Base-by-base conservation (phyloP, 2,797 vertebrate genomes). In the Sebastes iracundus region DNA sequence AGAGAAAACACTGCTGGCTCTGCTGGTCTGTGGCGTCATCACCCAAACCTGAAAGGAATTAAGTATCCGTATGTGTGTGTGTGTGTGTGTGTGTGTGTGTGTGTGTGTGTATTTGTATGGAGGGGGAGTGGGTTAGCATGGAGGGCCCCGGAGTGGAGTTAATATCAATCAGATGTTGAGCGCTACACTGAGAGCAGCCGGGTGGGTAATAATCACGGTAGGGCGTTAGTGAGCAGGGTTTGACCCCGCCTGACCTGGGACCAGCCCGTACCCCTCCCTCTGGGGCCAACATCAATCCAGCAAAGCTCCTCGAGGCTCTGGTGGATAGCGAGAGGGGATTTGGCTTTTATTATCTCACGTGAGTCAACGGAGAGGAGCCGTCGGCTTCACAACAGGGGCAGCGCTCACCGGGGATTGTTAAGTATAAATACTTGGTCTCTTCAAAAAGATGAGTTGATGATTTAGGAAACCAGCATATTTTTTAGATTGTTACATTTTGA, bases 141-240 rank as follows among this genome's bases (percentile, higher is more conserved):
- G 61, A 64, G 70, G 58, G 64, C 32, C 32, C 46, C 23, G 1
- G 25, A 79, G 64, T 11, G 6, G 66, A 75, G 78, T 73, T 93
- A 92, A 93, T 90, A 86, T 88, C 81, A 86, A 76, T 95, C 93
- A 95, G 88, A 92, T 94, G 93, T 90, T 68, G 68, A 69, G 66
- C 46, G n/a, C 77, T 73, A 61, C 77, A 68, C 46, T 59, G 75
- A 81, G 82, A 85, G 82, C 68, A 64, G 60, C 52, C 7, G 18
- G 80, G 72, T 75, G 70, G 63, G 62, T 70, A 75, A 77, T 79
- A 82, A 89, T 80, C 77, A 78, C 10, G 0, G 77, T 68, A 64
- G 79, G 77, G 78, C 38, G 59, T 87, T 64, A 73, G 77, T 71
- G 71, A 87, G 85, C 35, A 8, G 61, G 78, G 28, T 79, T 80